These are phyloP conservation scores for Coelinius sp. DNA, from an alignment of 2,888 invertebrate genomes.

Conservation along the genomic window DNA sequence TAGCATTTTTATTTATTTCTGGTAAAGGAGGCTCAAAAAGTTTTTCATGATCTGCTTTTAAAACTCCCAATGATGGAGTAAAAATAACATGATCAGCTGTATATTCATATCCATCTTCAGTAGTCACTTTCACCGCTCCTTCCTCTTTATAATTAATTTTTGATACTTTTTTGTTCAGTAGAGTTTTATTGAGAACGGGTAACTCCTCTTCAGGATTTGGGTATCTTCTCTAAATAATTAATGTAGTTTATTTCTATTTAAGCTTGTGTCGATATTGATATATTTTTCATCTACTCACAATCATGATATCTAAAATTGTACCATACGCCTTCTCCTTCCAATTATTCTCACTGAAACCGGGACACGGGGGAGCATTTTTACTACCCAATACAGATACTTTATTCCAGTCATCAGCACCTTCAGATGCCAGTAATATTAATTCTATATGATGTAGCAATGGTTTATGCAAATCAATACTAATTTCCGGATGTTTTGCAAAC, in stretches of 20 bases:
- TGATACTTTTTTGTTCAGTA: constrained; percentile 56
- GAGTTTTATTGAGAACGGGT: constrained; percentile 57
- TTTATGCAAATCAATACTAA: constrained; percentile 32
- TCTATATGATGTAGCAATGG: constrained; percentile 41
- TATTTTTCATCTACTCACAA: constrained; percentile 50
- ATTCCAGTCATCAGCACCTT: constrained; percentile 52
- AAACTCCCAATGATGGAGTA: constrained; percentile 80
- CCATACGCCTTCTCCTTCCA: constrained; percentile 60
- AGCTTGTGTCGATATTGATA: too few species aligned
- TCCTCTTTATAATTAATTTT: constrained; percentile 54
- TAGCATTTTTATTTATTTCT: constrained; percentile 72
- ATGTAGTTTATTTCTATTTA: neutral
- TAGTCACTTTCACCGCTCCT: constrained; percentile 49
- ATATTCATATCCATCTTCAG: constrained; percentile 72
- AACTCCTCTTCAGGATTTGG: constrained; percentile 59
- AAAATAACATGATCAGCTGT: constrained; percentile 77
- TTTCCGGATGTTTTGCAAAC: constrained; percentile 40
- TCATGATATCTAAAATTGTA: constrained; percentile 60
- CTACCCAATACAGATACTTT: constrained; percentile 37
- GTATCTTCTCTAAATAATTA: constrained; percentile 57
- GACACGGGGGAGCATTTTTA: neutral
- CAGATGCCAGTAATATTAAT: constrained; percentile 32
- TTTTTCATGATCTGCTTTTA: constrained; percentile 74
- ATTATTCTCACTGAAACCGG: constrained; percentile 46
- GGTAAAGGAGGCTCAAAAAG: constrained; percentile 76